Conservation (phyloP, 2,888 invertebrate genomes). For the Macrosiphum euphorbiae region DNA sequence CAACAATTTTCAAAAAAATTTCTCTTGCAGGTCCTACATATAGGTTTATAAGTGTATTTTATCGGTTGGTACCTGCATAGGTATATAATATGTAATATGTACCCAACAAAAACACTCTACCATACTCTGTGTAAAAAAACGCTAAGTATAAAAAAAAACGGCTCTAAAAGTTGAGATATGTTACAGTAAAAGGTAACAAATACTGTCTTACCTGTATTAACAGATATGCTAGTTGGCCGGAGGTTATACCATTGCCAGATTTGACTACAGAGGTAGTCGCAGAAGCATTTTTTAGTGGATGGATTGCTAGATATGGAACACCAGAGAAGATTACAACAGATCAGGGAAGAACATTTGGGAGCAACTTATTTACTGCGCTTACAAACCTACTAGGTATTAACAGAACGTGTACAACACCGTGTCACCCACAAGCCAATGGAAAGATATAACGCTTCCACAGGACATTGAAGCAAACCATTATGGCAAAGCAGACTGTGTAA, state of each 20-base stretch:
- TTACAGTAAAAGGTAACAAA: background rate
- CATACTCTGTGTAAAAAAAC: too few relatives aligned
- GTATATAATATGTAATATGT: background rate
- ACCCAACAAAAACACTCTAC: background rate
- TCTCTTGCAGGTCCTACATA: background rate
- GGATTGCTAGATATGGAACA: too few relatives aligned
- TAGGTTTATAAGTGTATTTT: background rate
- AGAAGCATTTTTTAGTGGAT: background rate
- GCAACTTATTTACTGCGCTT: background rate
- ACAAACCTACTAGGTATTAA: background rate
- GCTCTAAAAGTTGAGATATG: too few relatives aligned
- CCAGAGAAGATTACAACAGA: too few relatives aligned
- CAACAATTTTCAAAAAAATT: background rate
- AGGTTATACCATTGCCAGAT: background rate
- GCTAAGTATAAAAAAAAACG: too few relatives aligned
- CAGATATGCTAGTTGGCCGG: background rate
- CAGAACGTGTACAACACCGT: background rate
- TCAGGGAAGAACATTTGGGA: too few relatives aligned
- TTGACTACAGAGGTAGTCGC: background rate
- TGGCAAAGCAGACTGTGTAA: background rate
- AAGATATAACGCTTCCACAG: slow-evolving; percentile 64
- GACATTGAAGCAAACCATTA: slow-evolving; percentile 60
- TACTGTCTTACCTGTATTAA: slow-evolving; percentile 10
- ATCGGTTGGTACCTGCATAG: background rate
- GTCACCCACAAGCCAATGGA: slow-evolving; percentile 61